Evolutionary conservation across 2,113 vertebrate species (phyloP), one percentile per base, ranked within the genome.

Genomic region (Pachycephala philippinensis): DNA sequence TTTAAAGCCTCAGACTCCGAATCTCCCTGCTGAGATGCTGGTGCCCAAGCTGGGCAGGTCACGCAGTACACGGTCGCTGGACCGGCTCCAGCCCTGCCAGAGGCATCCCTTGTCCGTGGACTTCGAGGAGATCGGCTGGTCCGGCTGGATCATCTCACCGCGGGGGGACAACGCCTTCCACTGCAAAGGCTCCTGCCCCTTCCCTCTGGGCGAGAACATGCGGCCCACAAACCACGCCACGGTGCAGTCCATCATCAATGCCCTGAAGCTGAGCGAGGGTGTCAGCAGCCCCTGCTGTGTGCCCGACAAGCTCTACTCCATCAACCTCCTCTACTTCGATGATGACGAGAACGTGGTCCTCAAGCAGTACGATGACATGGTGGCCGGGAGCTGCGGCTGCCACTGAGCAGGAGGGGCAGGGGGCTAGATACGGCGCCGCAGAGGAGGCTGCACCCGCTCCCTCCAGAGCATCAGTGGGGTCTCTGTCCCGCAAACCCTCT

Each of bases 91-190:
- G 88, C 94, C 95, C 19, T 99, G 99, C 95, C 98, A 98, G 92
- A 97, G 97, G 16, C 97, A 97, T 7, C 97, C 98, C 5, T 97
- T 99, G 33, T 98, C 98, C 0, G 98, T 99, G 42, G 98, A 99
- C 97, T 99, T 99, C 0, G 98, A 98, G 86, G 98, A 99, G 85
- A 98, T 99, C 2, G 98, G 99, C 65, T 99, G 98, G 98, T 98
- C 98, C 0, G 98, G 98, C 26, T 99, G 98, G 99, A 98, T 99
- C 97, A 99, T 99, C 96, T 99, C 98, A 0, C 98, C 99, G 0
- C 96, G 97, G 6, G 98, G 98, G 4, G 99, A 99, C 98, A 99
- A 99, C 1, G 98, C 98, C 24, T 98, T 98, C 95, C 98, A 98
- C 97, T 99, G 98, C 97, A 98, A 94, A 39, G 99, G 98, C 28